A percentile compares a stretch with the other conserved stretches of the same genome.
Evolutionary conservation across 1,140 invertebrate genomes (phyloP).

Genomic region (Ceratina australensis): DNA sequence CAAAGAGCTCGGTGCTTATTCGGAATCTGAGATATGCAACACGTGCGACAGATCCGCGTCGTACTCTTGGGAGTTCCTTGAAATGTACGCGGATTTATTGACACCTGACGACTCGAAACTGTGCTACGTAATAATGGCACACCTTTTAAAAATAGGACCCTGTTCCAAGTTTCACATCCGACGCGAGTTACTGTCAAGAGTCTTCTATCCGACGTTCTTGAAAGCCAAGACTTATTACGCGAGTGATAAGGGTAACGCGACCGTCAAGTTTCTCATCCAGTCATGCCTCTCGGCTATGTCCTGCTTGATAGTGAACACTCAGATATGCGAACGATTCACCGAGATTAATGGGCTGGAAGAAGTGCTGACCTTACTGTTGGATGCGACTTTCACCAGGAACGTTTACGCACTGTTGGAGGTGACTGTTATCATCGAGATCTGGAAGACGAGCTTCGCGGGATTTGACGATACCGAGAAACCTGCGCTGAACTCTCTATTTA

Average conservation of each 20-base stretch:
- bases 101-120: conserved; percentile 80
- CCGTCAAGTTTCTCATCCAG: conserved; percentile 81
- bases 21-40: conserved; percentile 60
- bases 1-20: conserved; percentile 80
- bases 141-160: conserved; percentile 82
- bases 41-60: conserved; percentile 65
- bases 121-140: conserved; percentile 80
- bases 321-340: conserved; percentile 82
- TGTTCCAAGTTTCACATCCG: conserved; percentile 80
- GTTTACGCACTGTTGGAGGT: conserved; percentile 83
- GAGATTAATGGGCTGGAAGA: conserved; percentile 81
- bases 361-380: conserved; percentile 79
- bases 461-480: conserved; percentile 59
- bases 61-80: conserved; percentile 81
- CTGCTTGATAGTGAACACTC: conserved; percentile 79
- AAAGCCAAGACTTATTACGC: conserved; percentile 79
- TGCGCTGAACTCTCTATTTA: conserved; percentile 80
- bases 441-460: conserved; percentile 46
- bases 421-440: conserved; percentile 82
- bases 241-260: conserved; percentile 72
- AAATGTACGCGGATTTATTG: conserved; percentile 81
- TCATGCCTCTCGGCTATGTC: conserved; percentile 83
- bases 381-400: conserved; percentile 80
- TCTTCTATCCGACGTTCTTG: conserved; percentile 83
- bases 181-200: conserved; percentile 81